phyloP scores from a whole-genome alignment of 2,888 invertebrate genomes.

The Eupsilia transversa region DNA sequence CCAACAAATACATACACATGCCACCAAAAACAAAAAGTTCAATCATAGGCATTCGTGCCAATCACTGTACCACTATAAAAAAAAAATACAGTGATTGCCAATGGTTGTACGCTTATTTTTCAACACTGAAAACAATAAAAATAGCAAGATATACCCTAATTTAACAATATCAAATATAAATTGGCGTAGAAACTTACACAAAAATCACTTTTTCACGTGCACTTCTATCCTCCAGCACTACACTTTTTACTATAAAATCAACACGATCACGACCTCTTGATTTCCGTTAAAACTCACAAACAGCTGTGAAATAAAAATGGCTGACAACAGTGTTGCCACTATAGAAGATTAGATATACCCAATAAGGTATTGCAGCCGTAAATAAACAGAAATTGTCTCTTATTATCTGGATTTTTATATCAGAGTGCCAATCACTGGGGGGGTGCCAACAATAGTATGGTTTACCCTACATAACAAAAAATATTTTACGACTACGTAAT shows the following conservation, averaged over 20 bases:
- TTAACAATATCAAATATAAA: slow-evolving; percentile 50
- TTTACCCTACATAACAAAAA: too few relatives aligned
- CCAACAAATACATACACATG: slow-evolving; percentile 40
- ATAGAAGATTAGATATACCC: slow-evolving; percentile 46
- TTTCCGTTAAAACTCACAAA: slow-evolving; percentile 35
- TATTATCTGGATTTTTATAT: slow-evolving; percentile 46
- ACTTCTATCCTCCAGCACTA: slow-evolving; percentile 48
- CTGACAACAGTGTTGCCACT: slow-evolving; percentile 48
- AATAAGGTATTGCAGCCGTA: slow-evolving; percentile 40
- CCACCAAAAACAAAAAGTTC: slow-evolving; percentile 49
- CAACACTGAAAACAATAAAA: slow-evolving; percentile 49
- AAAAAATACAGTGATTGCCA: slow-evolving; percentile 50
- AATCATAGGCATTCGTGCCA: slow-evolving; percentile 48
- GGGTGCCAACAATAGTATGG: slow-evolving; percentile 51
- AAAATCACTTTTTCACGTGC: slow-evolving; percentile 51
- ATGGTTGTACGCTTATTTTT: slow-evolving; percentile 46
- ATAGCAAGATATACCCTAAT: slow-evolving; percentile 49
- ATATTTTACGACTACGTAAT: too few relatives aligned
- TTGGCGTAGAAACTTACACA: slow-evolving; percentile 49
- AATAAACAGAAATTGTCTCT: slow-evolving; percentile 53
- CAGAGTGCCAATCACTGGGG: slow-evolving; percentile 47
- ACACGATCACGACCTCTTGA: slow-evolving; percentile 40
- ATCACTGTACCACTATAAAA: slow-evolving; percentile 46
- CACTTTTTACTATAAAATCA: slow-evolving; percentile 47
- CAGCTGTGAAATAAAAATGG: slow-evolving; percentile 44